Conservation (phyloP, 2,113 vertebrate genomes). For the Motacilla alba region DNA sequence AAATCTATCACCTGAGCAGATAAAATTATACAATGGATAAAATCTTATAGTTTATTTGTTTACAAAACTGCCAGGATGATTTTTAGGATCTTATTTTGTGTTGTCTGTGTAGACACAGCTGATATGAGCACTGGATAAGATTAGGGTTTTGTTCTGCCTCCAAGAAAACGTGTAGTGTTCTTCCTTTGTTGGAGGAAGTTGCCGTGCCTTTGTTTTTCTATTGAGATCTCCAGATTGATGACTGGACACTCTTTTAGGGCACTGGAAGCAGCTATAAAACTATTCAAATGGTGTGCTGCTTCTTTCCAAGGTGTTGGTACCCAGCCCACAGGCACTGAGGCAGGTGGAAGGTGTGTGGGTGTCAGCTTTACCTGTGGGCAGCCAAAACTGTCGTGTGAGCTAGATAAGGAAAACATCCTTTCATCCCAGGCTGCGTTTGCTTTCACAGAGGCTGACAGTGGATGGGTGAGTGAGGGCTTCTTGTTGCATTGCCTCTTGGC, state of each 20-base stretch:
- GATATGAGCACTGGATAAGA: not conserved
- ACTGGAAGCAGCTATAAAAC: not conserved
- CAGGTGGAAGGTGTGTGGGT: rapidly evolving
- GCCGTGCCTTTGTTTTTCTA: not conserved
- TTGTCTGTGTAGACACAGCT: constrained; percentile 1
- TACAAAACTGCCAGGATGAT: constrained; percentile 58
- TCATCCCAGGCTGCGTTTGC: not conserved
- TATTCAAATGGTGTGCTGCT: not conserved
- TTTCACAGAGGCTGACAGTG: not conserved
- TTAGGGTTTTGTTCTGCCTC: not conserved
- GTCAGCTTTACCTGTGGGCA: not conserved
- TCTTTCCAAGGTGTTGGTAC: not conserved
- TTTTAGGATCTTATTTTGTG: constrained; percentile 53
- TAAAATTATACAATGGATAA: constrained; percentile 58
- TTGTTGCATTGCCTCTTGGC: not conserved
- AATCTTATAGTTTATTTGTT: constrained; percentile 63
- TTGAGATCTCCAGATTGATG: not conserved
- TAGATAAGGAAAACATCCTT: too few species aligned
- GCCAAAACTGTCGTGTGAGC: rapidly evolving
- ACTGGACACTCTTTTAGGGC: not conserved
- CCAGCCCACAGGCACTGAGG: rapidly evolving
- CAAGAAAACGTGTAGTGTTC: not conserved
- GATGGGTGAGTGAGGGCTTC: not conserved
- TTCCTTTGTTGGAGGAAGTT: not conserved
- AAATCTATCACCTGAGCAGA: constrained; percentile 68